These are phyloP conservation scores for Glaucopsyche alexis DNA, from an alignment of 2,888 invertebrate species.

Conservation along the genomic window DNA sequence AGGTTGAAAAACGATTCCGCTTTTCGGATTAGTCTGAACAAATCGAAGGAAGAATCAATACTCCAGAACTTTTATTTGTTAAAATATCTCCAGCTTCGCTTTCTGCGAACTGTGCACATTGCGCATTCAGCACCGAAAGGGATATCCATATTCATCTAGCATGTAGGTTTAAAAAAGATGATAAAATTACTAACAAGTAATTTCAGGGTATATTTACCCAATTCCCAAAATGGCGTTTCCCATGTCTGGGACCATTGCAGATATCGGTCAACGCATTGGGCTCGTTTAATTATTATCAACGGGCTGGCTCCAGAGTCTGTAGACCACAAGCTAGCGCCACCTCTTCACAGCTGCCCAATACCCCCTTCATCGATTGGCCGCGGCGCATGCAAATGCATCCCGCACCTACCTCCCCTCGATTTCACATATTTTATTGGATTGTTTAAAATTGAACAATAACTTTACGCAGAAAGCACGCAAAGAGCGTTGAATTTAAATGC, in stretches of 20 bases:
- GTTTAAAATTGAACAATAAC: constrained; percentile 30
- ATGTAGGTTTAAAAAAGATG: background rate
- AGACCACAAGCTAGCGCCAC: constrained; percentile 27
- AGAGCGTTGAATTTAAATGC: constrained; percentile 3
- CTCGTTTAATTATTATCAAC: constrained; percentile 40
- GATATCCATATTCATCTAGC: background rate
- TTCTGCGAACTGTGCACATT: background rate
- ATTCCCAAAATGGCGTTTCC: background rate
- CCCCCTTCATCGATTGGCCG: constrained; percentile 43
- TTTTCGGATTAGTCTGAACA: constrained; percentile 1
- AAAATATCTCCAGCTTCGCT: background rate
- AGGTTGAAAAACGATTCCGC: constrained; percentile 9
- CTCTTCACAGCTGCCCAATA: background rate
- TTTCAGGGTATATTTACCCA: too few relatives aligned
- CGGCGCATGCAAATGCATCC: constrained; percentile 64
- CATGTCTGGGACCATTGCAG: background rate
- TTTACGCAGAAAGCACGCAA: background rate
- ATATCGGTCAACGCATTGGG: constrained; percentile 34
- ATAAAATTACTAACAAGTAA: too few relatives aligned
- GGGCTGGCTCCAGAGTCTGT: constrained; percentile 35
- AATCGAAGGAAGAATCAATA: background rate
- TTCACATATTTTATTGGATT: constrained; percentile 35
- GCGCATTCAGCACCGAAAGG: background rate
- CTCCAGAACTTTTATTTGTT: background rate
- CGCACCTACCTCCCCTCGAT: constrained; percentile 32